phyloP scores from a whole-genome alignment of 2,888 invertebrate species.

The Tenthredo amoena region DNA sequence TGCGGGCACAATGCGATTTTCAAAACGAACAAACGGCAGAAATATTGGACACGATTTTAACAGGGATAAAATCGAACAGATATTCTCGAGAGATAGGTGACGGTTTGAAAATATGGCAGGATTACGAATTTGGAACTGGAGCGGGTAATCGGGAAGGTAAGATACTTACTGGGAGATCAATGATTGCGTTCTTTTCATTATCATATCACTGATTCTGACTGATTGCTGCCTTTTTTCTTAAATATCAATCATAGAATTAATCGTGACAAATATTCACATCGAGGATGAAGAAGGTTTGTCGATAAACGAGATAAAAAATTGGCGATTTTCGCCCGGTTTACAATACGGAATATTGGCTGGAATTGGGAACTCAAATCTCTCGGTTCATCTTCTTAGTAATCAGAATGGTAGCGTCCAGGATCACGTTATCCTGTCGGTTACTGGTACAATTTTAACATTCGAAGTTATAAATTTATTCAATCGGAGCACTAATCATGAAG shows the following conservation, averaged over 20 bases:
- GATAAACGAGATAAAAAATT: conserved; percentile 55
- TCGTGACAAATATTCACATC: conserved; percentile 61
- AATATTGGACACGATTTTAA: conserved; percentile 48
- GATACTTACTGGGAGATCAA: not conserved
- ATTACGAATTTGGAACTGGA: conserved; percentile 73
- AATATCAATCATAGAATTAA: conserved; percentile 60
- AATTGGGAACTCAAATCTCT: not conserved
- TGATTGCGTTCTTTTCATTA: not conserved
- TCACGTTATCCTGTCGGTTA: conserved; percentile 41
- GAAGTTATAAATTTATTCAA: conserved; percentile 66
- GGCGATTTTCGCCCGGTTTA: conserved; percentile 61
- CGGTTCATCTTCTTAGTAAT: not conserved
- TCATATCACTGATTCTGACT: not conserved
- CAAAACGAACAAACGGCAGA: conserved; percentile 5
- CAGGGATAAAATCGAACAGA: conserved; percentile 35
- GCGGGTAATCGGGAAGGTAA: conserved; percentile 78
- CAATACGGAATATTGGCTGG: conserved; percentile 34
- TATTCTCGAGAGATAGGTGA: conserved; percentile 55
- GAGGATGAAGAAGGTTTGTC: conserved; percentile 56
- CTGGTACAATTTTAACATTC: conserved; percentile 62
- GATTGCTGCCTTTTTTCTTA: not conserved
- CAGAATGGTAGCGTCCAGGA: conserved; percentile 6
- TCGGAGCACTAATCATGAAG: conserved; percentile 56
- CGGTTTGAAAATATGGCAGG: conserved; percentile 68
- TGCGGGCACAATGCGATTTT: conserved; percentile 42